Evolutionary conservation across 2,113 vertebrate species (phyloP).

Genomic region (Athene cunicularia): DNA sequence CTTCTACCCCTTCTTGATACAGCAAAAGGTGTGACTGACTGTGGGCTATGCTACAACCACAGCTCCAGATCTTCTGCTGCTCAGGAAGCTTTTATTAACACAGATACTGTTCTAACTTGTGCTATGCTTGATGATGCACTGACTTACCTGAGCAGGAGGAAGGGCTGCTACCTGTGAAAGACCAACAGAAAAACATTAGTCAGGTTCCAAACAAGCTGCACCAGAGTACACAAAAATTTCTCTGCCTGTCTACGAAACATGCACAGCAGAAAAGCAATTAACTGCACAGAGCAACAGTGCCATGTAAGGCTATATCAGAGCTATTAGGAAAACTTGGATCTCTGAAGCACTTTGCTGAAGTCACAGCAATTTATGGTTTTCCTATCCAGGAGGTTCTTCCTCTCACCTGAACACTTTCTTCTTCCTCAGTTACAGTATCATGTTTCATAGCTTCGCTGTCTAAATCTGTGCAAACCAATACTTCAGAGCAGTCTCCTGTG

Average conservation of each 20-base stretch:
- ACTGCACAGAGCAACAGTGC: not conserved
- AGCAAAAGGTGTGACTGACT: not conserved
- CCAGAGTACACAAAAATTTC: not conserved
- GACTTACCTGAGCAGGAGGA: constrained; percentile 52
- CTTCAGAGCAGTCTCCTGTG: constrained; percentile 72
- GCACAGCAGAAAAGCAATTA: not conserved
- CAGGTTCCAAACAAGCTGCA: not conserved
- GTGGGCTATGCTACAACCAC: not conserved
- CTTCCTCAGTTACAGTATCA: constrained; percentile 73
- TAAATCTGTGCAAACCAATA: constrained; percentile 71
- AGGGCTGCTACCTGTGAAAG: constrained; percentile 30
- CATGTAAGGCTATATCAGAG: not conserved
- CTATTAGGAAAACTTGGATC: not conserved
- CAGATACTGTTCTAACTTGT: not conserved
- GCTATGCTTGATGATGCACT: not conserved
- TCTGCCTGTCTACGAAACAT: accelerated
- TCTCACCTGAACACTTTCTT: constrained; percentile 79
- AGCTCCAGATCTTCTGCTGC: not conserved
- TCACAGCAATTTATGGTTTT: not conserved
- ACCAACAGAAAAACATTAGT: not conserved
- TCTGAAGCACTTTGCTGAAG: not conserved
- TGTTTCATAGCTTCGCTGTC: constrained; percentile 71
- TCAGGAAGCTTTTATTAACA: not conserved
- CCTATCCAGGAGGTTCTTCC: not conserved
- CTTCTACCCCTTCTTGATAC: not conserved